Conservation (phyloP, 2,113 vertebrate species). For the Rousettus leschenaultii region DNA sequence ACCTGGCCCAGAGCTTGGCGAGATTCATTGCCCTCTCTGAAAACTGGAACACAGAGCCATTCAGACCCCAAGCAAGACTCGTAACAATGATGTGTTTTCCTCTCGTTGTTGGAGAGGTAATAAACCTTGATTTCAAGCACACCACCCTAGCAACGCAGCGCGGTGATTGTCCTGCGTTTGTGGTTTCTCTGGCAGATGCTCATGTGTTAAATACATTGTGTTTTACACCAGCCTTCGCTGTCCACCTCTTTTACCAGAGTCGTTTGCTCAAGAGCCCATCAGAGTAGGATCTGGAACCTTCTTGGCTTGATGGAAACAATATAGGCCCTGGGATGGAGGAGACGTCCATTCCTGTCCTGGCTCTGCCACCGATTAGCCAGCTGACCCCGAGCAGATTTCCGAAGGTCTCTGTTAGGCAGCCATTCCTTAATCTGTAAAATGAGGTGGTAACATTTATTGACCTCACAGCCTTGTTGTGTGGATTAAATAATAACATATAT, state of each 20-base stretch:
- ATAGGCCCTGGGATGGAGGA: not conserved
- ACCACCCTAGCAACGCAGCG: not conserved
- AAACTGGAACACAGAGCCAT: not conserved
- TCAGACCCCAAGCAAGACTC: not conserved
- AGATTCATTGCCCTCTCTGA: not conserved
- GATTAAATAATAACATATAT: slow-evolving; percentile 29
- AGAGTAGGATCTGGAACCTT: not conserved
- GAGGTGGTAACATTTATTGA: not conserved
- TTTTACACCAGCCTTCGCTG: not conserved
- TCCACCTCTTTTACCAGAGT: not conserved
- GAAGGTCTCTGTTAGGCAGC: not conserved
- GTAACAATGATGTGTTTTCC: not conserved
- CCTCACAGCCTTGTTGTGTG: not conserved
- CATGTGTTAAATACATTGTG: not conserved
- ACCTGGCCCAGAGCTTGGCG: not conserved
- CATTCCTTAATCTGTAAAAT: not conserved
- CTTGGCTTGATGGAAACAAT: not conserved
- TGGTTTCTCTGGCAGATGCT: not conserved
- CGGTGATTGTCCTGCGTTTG: not conserved
- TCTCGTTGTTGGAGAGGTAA: not conserved
- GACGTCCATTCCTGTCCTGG: not conserved
- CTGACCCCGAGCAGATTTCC: not conserved
- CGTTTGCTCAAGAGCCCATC: not conserved
- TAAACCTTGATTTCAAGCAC: not conserved
- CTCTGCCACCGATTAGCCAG: not conserved